Base-by-base conservation (phyloP, 2,113 vertebrate genomes). In the Pimephales promelas region DNA sequence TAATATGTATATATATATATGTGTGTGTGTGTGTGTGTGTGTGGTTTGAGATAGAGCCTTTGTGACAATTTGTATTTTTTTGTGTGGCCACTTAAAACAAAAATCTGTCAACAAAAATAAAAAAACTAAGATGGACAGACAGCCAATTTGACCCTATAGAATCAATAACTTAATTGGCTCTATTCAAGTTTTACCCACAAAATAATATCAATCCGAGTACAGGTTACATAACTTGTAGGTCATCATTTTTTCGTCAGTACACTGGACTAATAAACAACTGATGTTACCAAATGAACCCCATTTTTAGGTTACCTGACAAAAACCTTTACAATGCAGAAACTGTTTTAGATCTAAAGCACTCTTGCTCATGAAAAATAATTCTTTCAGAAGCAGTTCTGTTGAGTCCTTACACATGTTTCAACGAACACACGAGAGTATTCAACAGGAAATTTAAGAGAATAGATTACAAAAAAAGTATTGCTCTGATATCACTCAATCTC, bases 401-500 rank as follows among this genome's bases (percentile, higher is more conserved):
- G 28, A 75, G 14, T 52, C 18, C 10, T n/a, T 57, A 57, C 6
- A 36, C 74, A 54, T 11, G 34, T 57, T 57, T 57, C 5, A 57
- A 10, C 2, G 9, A 57, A 52, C 64, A 40, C 20, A 34, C 40
- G 34, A 68, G 36, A 36, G 24, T 24, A 26, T 54, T 54, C 28
- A 61, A 45, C 34, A 28, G 34, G 36, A 79, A 47, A 43, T 47
- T 47, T 49, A 79, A 40, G n/a, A 59, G 1, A 80, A 66, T 22
- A 80, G 18, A 78, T 61, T 43, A 78, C 24, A 31, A 40, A 61
- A 77, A 78, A 45, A 76, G 10, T 4, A 43, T 36, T 59, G 20
- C 56, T 62, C 43, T 85, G 72, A 73, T 85, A 81, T 68, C 66
- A 68, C 36, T 80, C 49, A 43, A 71, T 87, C 84, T 70, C 47